A percentile compares a stretch with the other conserved stretches of the same genome.
These are phyloP conservation scores for Cynopterus brachyotis DNA, from an alignment of 2,113 vertebrate species.

Conservation along the genomic window DNA sequence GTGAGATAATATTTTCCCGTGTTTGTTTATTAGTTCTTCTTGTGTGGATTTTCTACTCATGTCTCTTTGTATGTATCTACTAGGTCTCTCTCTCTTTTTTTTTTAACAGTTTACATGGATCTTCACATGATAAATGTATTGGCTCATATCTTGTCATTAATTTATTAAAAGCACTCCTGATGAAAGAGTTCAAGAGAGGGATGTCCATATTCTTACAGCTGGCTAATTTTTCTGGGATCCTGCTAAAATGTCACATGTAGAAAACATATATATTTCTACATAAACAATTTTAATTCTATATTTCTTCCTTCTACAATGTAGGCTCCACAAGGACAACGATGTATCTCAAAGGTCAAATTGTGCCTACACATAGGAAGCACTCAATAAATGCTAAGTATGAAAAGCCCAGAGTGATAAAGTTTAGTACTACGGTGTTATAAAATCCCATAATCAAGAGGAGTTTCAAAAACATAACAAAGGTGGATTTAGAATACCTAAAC, in stretches of 20 bases:
- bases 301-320: background rate
- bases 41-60: conserved; percentile 21
- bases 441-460: background rate
- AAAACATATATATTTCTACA: background rate
- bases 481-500: background rate
- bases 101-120: background rate
- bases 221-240: background rate
- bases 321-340: background rate
- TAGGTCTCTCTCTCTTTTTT: background rate
- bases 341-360: background rate
- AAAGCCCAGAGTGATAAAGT: background rate
- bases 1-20: background rate
- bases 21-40: background rate
- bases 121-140: background rate
- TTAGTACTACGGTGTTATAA: background rate
- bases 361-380: background rate
- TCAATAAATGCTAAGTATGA: background rate
- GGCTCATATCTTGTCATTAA: background rate
- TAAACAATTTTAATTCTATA: background rate
- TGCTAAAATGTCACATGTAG: background rate
- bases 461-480: background rate
- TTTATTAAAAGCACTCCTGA: conserved; percentile 5
- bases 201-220: background rate
- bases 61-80: background rate
- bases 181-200: background rate